phyloP scores from a whole-genome alignment of 2,113 vertebrate species.

The Zosterops japonicus region DNA sequence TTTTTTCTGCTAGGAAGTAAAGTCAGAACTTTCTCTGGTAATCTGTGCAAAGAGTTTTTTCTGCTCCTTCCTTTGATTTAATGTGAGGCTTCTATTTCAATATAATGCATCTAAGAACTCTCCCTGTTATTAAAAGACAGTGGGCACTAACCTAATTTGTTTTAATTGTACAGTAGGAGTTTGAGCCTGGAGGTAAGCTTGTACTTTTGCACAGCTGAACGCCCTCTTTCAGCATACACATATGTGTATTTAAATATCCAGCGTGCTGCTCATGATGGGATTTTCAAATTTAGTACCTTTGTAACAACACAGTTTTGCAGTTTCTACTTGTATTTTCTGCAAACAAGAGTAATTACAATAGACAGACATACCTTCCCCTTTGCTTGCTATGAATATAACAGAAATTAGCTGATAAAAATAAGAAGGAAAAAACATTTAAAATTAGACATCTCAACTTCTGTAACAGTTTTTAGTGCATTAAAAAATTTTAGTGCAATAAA shows the following conservation, averaged over 20 bases:
- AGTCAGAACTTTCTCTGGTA: not conserved
- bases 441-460: not conserved
- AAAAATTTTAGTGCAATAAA: not conserved
- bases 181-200: constrained; percentile 12
- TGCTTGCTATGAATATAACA: not conserved
- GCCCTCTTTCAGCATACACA: not conserved
- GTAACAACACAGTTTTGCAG: not conserved
- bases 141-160: not conserved
- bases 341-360: not conserved
- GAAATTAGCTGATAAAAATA: not conserved
- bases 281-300: not conserved
- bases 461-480: not conserved
- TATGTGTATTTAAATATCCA: not conserved
- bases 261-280: not conserved
- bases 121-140: not conserved
- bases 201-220: not conserved
- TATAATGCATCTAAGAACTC: not conserved
- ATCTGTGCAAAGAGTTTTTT: not conserved
- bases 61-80: not conserved
- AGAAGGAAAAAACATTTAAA: not conserved
- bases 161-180: not conserved
- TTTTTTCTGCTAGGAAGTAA: not conserved
- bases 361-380: not conserved
- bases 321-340: not conserved
- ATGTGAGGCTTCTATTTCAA: not conserved